These are phyloP conservation scores for Pituophis catenifer DNA, from an alignment of 2,113 vertebrate genomes.

Conservation along the genomic window DNA sequence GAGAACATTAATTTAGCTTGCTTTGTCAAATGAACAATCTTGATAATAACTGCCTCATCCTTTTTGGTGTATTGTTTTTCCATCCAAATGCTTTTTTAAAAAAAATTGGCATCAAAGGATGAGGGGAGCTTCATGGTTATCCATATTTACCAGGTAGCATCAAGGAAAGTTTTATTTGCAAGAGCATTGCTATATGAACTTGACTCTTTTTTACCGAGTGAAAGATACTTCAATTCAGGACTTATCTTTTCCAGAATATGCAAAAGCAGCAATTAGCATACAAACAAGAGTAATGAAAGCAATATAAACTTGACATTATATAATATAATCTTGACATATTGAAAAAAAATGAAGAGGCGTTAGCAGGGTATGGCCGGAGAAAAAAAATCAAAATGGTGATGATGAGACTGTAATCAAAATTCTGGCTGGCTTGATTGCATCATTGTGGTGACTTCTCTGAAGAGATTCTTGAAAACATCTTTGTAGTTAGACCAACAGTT, in stretches of 20 bases:
- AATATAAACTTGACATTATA: background rate
- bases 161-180: background rate
- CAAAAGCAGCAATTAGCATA: background rate
- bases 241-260: background rate
- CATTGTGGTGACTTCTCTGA: background rate
- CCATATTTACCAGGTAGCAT: background rate
- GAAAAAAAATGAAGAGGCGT: background rate
- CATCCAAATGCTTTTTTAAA: slow-evolving; percentile 4
- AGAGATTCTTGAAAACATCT: background rate
- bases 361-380: background rate
- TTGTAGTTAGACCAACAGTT: background rate
- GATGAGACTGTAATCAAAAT: background rate
- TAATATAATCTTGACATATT: background rate
- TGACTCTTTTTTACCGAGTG: background rate
- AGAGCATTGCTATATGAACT: background rate
- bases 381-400: background rate
- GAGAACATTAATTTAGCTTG: background rate
- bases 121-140: background rate
- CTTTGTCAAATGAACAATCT: background rate
- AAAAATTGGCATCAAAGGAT: slow-evolving; percentile 28
- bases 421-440: background rate
- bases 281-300: background rate
- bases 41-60: background rate
- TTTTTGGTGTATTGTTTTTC: background rate
- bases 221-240: background rate